These are phyloP conservation scores for Aeoliscus strigatus DNA, from an alignment of 2,797 vertebrate species.

Conservation along the genomic window DNA sequence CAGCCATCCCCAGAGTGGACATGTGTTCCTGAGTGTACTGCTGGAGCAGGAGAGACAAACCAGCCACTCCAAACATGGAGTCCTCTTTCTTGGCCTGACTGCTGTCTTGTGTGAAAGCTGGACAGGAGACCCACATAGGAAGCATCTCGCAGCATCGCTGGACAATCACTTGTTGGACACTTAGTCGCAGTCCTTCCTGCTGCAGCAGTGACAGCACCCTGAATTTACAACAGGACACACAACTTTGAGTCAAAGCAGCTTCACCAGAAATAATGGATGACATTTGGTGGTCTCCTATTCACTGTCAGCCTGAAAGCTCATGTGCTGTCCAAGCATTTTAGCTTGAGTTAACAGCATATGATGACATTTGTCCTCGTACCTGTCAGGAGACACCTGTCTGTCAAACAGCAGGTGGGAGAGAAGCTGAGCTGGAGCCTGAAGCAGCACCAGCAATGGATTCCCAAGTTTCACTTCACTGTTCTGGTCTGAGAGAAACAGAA, in stretches of 20 bases:
- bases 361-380: slow-evolving; percentile 65
- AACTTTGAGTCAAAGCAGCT: neutral
- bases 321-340: too few species aligned
- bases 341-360: too few species aligned
- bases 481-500: slow-evolving; percentile 69
- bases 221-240: neutral
- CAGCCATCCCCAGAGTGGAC: slow-evolving; percentile 59
- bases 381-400: slow-evolving; percentile 89
- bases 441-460: slow-evolving; percentile 89
- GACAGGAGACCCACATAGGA: slow-evolving; percentile 71
- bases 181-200: slow-evolving; percentile 81
- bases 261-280: neutral
- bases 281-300: too few species aligned
- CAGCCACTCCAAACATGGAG: slow-evolving; percentile 58
- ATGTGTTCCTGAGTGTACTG: slow-evolving; percentile 67
- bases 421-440: slow-evolving; percentile 86
- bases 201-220: slow-evolving; percentile 83
- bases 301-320: too few species aligned
- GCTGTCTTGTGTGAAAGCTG: slow-evolving; percentile 8
- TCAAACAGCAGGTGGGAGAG: slow-evolving; percentile 91
- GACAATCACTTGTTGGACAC: slow-evolving; percentile 87
- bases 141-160: slow-evolving; percentile 87
- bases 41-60: slow-evolving; percentile 71
- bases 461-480: slow-evolving; percentile 80
- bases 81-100: slow-evolving; percentile 8